Conservation (phyloP, 2,888 invertebrate species). For the Junonia oenone region DNA sequence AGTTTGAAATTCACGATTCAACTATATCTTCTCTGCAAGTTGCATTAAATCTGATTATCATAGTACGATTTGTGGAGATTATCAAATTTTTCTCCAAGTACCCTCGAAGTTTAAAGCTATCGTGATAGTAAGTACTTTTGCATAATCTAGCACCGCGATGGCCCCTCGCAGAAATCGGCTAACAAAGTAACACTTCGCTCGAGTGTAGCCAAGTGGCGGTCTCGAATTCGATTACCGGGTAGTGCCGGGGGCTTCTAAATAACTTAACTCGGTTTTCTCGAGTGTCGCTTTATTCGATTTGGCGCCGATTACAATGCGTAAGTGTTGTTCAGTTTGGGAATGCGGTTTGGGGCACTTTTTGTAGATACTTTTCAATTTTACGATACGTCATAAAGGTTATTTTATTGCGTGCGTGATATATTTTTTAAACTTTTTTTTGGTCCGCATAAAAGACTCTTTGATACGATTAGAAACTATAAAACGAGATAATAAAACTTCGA, state of each 20-base stretch:
- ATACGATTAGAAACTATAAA: constrained; percentile 9
- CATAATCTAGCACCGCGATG: constrained; percentile 51
- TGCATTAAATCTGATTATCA: no score
- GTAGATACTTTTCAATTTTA: constrained; percentile 28
- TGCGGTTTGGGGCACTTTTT: constrained; percentile 39
- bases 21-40: no score
- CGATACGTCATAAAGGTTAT: constrained; percentile 25
- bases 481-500: constrained; percentile 4
- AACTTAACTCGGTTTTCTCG: constrained; percentile 66
- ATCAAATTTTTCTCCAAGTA: constrained; percentile 13
- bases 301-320: constrained; percentile 63
- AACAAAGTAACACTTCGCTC: constrained; percentile 72
- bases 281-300: constrained; percentile 74
- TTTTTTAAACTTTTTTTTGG: constrained; percentile 20
- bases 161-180: constrained; percentile 62
- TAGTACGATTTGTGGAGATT: constrained; percentile 3
- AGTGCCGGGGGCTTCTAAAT: constrained; percentile 65
- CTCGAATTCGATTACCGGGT: constrained; percentile 71
- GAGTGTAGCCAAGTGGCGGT: constrained; percentile 70
- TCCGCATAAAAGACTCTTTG: neutral
- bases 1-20: no score
- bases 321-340: constrained; percentile 54
- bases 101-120: constrained; percentile 31
- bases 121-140: constrained; percentile 40
- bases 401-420: constrained; percentile 26